Evolutionary conservation across 2,888 invertebrate genomes (phyloP).

Genomic region (Ditylenchus weischeri): DNA sequence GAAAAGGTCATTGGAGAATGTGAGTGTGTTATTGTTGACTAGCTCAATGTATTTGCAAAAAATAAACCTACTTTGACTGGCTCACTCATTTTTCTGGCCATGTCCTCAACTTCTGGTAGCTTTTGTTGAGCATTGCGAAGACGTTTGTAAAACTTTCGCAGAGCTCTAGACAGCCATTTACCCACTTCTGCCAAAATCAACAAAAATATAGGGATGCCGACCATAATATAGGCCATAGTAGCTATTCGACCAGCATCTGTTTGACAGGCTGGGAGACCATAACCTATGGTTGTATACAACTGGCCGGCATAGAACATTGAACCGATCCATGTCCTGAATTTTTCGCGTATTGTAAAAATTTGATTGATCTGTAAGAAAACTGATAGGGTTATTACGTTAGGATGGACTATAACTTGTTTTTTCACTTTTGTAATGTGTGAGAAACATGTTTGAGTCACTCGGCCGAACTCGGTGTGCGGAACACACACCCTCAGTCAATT

Average conservation of each 20-base stretch:
- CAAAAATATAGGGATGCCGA: constrained; percentile 55
- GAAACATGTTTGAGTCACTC: too few relatives aligned
- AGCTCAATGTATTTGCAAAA: neutral
- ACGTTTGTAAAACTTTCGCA: constrained; percentile 49
- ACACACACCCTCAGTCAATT: too few relatives aligned
- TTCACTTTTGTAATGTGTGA: too few relatives aligned
- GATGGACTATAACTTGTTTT: too few relatives aligned
- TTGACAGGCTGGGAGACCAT: constrained; percentile 51
- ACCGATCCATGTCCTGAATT: constrained; percentile 43
- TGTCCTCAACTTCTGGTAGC: constrained; percentile 33
- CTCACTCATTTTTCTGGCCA: constrained; percentile 33
- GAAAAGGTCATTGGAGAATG: constrained; percentile 3
- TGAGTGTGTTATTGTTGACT: neutral
- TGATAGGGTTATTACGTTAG: too few relatives aligned
- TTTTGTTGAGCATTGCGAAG: constrained; percentile 40
- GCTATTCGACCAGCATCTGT: constrained; percentile 47
- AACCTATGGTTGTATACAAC: constrained; percentile 57
- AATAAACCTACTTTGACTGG: constrained; percentile 31
- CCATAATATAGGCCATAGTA: constrained; percentile 51
- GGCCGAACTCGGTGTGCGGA: too few relatives aligned
- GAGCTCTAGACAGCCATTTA: constrained; percentile 43
- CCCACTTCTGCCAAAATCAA: constrained; percentile 54
- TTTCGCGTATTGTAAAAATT: too few relatives aligned
- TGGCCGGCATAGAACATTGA: constrained; percentile 56
- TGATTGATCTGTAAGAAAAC: too few relatives aligned